phyloP scores from a whole-genome alignment of 2,113 vertebrate species.

The Nestor notabilis region DNA sequence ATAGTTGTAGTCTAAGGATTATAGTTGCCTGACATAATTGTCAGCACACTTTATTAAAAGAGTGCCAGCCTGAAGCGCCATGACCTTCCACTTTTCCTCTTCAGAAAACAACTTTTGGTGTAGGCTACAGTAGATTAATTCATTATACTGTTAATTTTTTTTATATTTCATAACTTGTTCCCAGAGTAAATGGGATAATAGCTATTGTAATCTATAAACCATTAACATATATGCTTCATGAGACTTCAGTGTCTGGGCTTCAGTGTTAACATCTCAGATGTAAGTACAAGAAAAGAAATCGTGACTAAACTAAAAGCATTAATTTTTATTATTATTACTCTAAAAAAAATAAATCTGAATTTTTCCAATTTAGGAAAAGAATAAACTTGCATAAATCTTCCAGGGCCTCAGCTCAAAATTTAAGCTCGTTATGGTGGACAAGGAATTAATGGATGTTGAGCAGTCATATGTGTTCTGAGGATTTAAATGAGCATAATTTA shows the following conservation, averaged over 20 bases:
- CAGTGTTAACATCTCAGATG: neutral
- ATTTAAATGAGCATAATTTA: slow-evolving; percentile 1
- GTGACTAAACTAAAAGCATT: neutral
- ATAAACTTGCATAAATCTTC: neutral
- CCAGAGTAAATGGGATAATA: slow-evolving; percentile 1
- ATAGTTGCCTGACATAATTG: neutral
- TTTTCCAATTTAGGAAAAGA: slow-evolving; percentile 3
- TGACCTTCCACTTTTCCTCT: neutral
- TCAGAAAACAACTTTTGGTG: neutral
- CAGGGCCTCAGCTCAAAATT: neutral
- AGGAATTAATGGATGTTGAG: slow-evolving; percentile 1
- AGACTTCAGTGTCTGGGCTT: neutral
- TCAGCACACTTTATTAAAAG: neutral
- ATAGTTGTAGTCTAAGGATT: neutral
- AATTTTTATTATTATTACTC: neutral
- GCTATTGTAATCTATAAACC: neutral
- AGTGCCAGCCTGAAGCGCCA: neutral
- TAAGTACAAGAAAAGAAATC: neutral
- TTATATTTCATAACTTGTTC: neutral
- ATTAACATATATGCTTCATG: slow-evolving; percentile 11
- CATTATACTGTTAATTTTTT: neutral
- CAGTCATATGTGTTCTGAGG: neutral
- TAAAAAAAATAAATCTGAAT: neutral
- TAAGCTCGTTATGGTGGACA: neutral
- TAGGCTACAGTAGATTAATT: neutral